Evolutionary conservation across 2,797 vertebrate species (phyloP), one percentile per base, ranked within the genome.

Genomic region (Brachyalestes nurse): DNA sequence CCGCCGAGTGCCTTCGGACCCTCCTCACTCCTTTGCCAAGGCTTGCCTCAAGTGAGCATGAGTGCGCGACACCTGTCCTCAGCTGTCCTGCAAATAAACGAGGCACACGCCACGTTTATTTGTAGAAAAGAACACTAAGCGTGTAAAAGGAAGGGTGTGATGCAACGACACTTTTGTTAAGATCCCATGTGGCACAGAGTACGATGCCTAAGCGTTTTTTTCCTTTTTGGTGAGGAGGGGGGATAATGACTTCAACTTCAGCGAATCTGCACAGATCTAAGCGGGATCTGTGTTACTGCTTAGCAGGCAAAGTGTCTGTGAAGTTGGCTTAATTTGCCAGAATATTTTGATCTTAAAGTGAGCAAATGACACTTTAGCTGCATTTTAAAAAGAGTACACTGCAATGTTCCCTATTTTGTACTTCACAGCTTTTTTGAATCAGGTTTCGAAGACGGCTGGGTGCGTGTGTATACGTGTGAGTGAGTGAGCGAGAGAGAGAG

Each of bases 341-440:
- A 76, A 71, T 62, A 53, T 25, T 70, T 58, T 28, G 49, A 49
- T 64, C 23, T 80, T 80, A 76, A 76, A 81, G 60, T 53, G 53
- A 42, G 47, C 65, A 71, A 55, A 19, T 77, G 67, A 65, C 23
- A 72, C 67, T 62, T 65, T 66, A 75, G 60, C 72, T 49, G 40
- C 53, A 49, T 58, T 38, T 58, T 65, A 6, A 57, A 76, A 72
- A 72, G 66, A 75, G 67, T 23, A 9, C 17, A 21, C 28, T 17
- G 17, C 58, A 65, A 34, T 3, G 45, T 76, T 61, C 60, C 21
- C 38, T 10, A 23, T 57, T 64, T 71, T 66, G 70, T 72, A 72
- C 49, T 72, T 72, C 25, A 72, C 49, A 72, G 70, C 28, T 72
- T 71, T 71, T 72, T 55, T 34, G 14, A 72, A 19, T 69, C 9